A percentile compares a stretch with the other conserved stretches of the same genome.
Evolutionary conservation across 1,140 invertebrate genomes (phyloP).

Genomic region (Drosophila lini): DNA sequence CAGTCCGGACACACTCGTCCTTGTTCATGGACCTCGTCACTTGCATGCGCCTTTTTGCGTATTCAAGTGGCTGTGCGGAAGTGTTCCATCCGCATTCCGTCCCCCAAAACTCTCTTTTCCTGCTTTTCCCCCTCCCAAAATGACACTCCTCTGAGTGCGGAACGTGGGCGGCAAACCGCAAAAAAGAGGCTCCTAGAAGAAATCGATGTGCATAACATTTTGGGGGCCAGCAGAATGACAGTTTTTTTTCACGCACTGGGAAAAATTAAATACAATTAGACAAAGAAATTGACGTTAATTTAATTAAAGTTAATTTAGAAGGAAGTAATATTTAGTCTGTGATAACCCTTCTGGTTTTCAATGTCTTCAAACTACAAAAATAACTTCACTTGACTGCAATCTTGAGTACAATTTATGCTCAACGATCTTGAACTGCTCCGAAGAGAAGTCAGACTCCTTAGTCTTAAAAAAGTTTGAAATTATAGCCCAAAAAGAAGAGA

Average conservation of each 20-base stretch:
- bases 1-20: constrained; percentile 28
- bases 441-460: not conserved
- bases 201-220: constrained; percentile 62
- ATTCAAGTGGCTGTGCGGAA: constrained; percentile 73
- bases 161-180: constrained; percentile 53
- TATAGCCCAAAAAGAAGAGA: not conserved
- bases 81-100: constrained; percentile 42
- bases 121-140: constrained; percentile 19
- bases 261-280: too few relatives aligned
- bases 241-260: constrained; percentile 5
- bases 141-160: constrained; percentile 60
- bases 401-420: not conserved
- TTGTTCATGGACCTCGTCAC: constrained; percentile 58
- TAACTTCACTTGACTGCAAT: too few relatives aligned
- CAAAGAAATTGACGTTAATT: not conserved
- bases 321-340: not conserved
- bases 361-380: not conserved
- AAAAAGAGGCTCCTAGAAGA: constrained; percentile 45
- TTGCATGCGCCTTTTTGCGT: constrained; percentile 78
- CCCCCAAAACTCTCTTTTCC: not conserved
- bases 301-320: not conserved
- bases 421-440: constrained; percentile 3
- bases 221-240: constrained; percentile 18
- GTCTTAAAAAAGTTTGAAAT: not conserved
- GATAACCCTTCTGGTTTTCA: not conserved